These are phyloP conservation scores for Ricordea florida DNA, from an alignment of 92 coral and sea anemone genomes.

Conservation along the genomic window DNA sequence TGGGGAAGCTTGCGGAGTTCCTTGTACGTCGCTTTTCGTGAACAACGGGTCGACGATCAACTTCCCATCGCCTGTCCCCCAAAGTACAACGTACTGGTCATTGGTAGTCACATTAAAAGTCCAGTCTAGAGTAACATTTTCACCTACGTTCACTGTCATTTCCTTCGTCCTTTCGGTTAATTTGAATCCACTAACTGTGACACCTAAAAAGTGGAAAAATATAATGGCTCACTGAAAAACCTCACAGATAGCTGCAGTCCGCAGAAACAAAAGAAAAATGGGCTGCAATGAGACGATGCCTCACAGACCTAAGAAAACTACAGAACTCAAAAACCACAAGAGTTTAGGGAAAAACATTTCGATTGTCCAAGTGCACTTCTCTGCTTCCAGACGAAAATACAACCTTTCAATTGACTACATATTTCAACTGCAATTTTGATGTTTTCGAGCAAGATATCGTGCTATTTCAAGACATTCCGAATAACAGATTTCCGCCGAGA, in stretches of 20 bases:
- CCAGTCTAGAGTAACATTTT: constrained; percentile 71
- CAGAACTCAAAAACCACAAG: background rate
- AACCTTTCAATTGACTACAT: background rate
- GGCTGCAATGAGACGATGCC: background rate
- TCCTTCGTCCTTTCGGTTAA: constrained; percentile 31
- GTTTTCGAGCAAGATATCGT: background rate
- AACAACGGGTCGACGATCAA: constrained; percentile 25
- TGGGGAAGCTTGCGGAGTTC: constrained; percentile 2
- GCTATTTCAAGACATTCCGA: background rate
- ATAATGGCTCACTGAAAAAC: background rate
- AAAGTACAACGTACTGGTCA: constrained; percentile 15
- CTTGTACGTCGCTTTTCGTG: constrained; percentile 11
- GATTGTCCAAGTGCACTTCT: background rate
- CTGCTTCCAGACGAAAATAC: background rate
- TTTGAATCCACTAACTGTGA: constrained; percentile 30
- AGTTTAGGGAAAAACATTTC: constrained; percentile 18
- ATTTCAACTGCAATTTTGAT: background rate
- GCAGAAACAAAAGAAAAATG: too few relatives aligned
- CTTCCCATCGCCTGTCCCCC: constrained; percentile 61
- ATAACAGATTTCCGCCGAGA: background rate
- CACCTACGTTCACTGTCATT: constrained; percentile 65
- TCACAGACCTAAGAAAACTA: background rate
- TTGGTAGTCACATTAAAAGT: constrained; percentile 30
- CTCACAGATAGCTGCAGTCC: too few relatives aligned
- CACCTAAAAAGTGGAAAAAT: constrained; percentile 28